Conservation (phyloP, 2,888 invertebrate genomes). For the Lapara coniferarum region DNA sequence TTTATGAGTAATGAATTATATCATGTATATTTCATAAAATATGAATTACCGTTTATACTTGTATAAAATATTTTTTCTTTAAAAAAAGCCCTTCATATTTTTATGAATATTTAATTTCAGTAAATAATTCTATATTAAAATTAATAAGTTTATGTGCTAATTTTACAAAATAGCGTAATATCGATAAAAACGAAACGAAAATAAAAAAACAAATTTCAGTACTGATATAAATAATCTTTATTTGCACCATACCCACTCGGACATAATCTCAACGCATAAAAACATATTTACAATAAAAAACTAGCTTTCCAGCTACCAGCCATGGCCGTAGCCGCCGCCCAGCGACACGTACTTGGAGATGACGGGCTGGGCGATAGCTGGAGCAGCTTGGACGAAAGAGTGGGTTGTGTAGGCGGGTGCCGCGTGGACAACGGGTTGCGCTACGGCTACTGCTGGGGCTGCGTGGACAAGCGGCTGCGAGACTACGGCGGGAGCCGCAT, state of each 20-base stretch:
- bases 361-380: conserved; percentile 58
- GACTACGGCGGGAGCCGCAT: conserved; percentile 40
- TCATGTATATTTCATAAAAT: not conserved
- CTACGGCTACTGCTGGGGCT: conserved; percentile 43
- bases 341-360: conserved; percentile 51
- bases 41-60: no score
- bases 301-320: conserved; percentile 59
- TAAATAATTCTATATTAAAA: no score
- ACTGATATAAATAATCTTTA: conserved; percentile 59
- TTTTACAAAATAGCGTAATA: no score
- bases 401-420: conserved; percentile 54
- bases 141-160: no score
- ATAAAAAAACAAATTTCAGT: conserved; percentile 44
- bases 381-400: conserved; percentile 40
- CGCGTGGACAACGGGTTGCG: conserved; percentile 55
- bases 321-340: conserved; percentile 59
- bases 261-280: conserved; percentile 73
- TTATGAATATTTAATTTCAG: no score
- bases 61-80: no score
- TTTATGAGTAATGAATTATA: not conserved
- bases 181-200: not conserved
- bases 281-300: conserved; percentile 47
- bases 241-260: conserved; percentile 65
- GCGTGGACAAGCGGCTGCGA: conserved; percentile 42
- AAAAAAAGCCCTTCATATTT: no score